Conservation (phyloP, 2,888 invertebrate species). For the Archaeoteleia sp. region DNA sequence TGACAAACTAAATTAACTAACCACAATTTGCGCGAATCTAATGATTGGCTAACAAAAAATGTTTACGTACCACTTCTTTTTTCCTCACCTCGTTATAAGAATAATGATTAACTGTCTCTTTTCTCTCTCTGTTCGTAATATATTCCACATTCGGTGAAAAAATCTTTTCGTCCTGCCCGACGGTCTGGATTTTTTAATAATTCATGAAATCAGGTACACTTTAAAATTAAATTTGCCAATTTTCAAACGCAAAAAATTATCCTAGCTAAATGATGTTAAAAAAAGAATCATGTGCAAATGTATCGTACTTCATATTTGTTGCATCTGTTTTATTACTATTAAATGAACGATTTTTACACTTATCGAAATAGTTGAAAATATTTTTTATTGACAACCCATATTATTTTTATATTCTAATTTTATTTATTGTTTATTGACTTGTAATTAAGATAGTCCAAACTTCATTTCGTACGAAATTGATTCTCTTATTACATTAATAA, state of each 20-base stretch:
- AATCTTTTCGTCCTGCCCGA: conserved; percentile 29
- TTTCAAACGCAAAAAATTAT: conserved; percentile 36
- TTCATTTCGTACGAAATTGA: too few relatives aligned
- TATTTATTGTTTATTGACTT: too few relatives aligned
- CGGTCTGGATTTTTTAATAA: conserved; percentile 44
- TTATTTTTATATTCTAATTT: too few relatives aligned
- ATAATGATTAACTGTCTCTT: conserved; percentile 31
- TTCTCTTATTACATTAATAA: too few relatives aligned
- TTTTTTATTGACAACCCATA: too few relatives aligned
- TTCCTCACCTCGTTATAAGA: conserved; percentile 19
- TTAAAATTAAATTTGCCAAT: conserved; percentile 47
- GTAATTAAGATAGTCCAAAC: too few relatives aligned
- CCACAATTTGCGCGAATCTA: too few relatives aligned
- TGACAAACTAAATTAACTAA: too few relatives aligned
- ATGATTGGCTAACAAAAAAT: background rate
- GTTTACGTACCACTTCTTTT: conserved; percentile 14
- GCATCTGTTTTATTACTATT: too few relatives aligned
- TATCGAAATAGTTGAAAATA: too few relatives aligned
- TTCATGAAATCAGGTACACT: conserved; percentile 51
- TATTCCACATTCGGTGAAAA: conserved; percentile 45
- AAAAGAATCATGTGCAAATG: conserved; percentile 8
- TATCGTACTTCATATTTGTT: conserved; percentile 10
- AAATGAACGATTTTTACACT: too few relatives aligned
- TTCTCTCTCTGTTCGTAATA: conserved; percentile 20
- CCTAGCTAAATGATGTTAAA: conserved; percentile 17